A percentile compares a stretch with the other conserved stretches of the same genome.
These are phyloP conservation scores for Papilio gigon DNA, from an alignment of 2,888 invertebrate genomes.

Conservation along the genomic window DNA sequence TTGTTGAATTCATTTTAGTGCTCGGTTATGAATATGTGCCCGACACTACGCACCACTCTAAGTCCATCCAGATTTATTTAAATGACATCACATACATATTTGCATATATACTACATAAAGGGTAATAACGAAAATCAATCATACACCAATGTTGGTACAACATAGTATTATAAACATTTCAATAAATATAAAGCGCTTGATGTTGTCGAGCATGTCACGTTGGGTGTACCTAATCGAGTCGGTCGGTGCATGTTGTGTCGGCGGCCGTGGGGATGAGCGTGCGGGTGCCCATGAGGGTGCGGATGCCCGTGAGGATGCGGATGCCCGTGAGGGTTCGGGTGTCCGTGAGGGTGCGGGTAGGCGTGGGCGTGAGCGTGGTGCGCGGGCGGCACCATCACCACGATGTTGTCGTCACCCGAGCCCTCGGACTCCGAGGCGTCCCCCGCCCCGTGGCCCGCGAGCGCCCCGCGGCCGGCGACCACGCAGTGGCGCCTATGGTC, in stretches of 20 bases:
- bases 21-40: not conserved
- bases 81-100: not conserved
- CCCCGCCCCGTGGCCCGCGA: slow-evolving; percentile 49
- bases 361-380: slow-evolving; percentile 48
- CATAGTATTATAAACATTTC: not conserved
- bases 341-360: slow-evolving; percentile 27
- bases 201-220: slow-evolving; percentile 11
- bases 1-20: not conserved
- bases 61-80: not conserved
- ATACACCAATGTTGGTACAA: not conserved
- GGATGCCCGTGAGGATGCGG: slow-evolving; percentile 45
- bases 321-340: slow-evolving; percentile 42
- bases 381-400: slow-evolving; percentile 80
- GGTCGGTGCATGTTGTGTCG: slow-evolving; percentile 53
- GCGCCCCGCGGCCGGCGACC: slow-evolving; percentile 46
- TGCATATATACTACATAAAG: not conserved
- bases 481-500: not conserved
- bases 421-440: slow-evolving; percentile 77
- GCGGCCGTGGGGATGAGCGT: slow-evolving; percentile 41
- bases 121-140: not conserved
- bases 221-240: slow-evolving; percentile 61
- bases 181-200: not conserved
- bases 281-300: slow-evolving; percentile 31
- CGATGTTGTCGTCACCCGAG: slow-evolving; percentile 82
- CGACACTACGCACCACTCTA: not conserved